Conservation (phyloP, 2,888 invertebrate genomes). For the Aleiodes leptofemur region DNA sequence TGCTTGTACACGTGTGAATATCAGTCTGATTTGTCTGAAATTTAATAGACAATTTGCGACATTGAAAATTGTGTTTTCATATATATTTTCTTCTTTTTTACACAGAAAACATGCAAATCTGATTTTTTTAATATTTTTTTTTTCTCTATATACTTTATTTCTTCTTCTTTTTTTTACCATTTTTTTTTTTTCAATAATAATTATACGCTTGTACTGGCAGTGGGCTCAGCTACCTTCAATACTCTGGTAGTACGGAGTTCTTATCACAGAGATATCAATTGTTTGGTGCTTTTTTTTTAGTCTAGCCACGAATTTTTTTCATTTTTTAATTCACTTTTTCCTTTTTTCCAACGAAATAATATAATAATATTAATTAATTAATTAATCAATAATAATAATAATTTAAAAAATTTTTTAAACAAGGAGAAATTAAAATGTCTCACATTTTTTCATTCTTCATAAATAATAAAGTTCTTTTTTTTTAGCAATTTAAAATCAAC, state of each 20-base stretch:
- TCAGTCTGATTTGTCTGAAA: constrained; percentile 40
- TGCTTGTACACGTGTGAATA: constrained; percentile 37
- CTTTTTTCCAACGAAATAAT: constrained; percentile 5
- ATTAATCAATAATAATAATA: constrained; percentile 14
- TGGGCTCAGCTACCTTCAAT: constrained; percentile 68
- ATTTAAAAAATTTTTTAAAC: not conserved
- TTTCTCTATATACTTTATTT: constrained; percentile 19
- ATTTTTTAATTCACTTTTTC: no score
- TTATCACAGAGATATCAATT: constrained; percentile 70
- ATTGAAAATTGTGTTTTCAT: constrained; percentile 42
- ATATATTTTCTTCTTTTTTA: not conserved
- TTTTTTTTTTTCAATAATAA: constrained; percentile 49
- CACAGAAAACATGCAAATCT: constrained; percentile 14
- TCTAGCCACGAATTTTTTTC: constrained; percentile 38
- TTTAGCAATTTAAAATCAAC: constrained; percentile 1
- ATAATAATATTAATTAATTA: not conserved
- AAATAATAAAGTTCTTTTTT: constrained; percentile 20
- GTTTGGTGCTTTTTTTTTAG: constrained; percentile 64
- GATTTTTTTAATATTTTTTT: not conserved
- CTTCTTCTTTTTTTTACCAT: constrained; percentile 12
- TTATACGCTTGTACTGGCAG: constrained; percentile 68
- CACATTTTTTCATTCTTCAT: constrained; percentile 1
- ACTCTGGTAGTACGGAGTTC: constrained; percentile 69
- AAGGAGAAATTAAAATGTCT: constrained; percentile 3
- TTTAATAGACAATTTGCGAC: constrained; percentile 40